A percentile compares a stretch with the other conserved stretches of the same genome.
phyloP scores from a whole-genome alignment of 92 coral and sea anemone genomes.

The Metridium senile region DNA sequence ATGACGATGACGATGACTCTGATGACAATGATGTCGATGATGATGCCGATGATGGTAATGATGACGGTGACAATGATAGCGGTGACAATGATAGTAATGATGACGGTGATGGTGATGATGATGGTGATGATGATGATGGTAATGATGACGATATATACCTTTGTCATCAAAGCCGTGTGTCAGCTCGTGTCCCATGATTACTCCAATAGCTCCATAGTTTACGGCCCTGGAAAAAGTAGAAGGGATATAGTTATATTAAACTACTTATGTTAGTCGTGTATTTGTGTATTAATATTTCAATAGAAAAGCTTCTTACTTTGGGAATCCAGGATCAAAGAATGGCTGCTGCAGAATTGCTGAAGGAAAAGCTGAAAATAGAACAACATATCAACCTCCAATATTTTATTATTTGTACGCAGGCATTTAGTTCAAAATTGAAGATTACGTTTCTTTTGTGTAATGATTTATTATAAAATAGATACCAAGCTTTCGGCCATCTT shows the following conservation, averaged over 20 bases:
- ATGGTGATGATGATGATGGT: too few relatives aligned
- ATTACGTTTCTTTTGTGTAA: too few relatives aligned
- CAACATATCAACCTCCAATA: too few relatives aligned
- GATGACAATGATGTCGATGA: too few relatives aligned
- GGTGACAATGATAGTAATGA: neutral
- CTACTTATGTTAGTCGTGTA: neutral
- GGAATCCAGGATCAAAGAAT: slow-evolving; percentile 91
- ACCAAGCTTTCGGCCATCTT: too few relatives aligned
- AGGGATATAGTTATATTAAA: neutral
- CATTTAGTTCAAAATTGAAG: too few relatives aligned
- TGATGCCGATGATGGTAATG: too few relatives aligned
- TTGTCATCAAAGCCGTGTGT: slow-evolving; percentile 96
- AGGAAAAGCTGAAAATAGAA: slow-evolving; percentile 85
- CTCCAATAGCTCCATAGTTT: slow-evolving; percentile 95
- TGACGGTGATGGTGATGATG: neutral
- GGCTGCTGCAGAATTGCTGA: slow-evolving; percentile 92
- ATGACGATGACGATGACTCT: too few relatives aligned
- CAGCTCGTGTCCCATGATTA: slow-evolving; percentile 96
- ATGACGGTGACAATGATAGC: neutral
- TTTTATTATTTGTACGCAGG: too few relatives aligned
- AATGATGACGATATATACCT: slow-evolving; percentile 49
- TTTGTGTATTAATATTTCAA: too few relatives aligned
- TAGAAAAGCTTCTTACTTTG: slow-evolving; percentile 89
- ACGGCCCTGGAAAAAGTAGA: slow-evolving; percentile 56
- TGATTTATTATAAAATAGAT: too few relatives aligned